Evolutionary conservation across 2,797 vertebrate species (phyloP), one percentile per base, ranked within the genome.

Genomic region (Harpagifer antarcticus): DNA sequence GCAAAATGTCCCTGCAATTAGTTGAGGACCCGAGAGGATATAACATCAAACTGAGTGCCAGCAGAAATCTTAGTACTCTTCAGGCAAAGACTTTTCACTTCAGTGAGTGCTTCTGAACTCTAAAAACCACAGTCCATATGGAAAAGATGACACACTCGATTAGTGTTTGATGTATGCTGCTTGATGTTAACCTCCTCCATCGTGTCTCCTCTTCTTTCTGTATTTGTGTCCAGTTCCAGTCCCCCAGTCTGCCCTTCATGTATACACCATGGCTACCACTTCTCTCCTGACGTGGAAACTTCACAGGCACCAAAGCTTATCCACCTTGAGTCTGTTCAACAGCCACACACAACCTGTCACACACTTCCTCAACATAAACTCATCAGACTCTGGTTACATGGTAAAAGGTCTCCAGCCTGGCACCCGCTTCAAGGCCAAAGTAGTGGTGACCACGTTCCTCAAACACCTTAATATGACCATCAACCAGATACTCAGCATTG

Each of bases 321-420:
- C 88, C 40, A 62, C 66, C 2, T 52, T 93, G 33, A 82, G 66
- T 74, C 68, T 94, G 1, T 68, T 78, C 68, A 72, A 90, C 79
- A 64, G 74, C n/a, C 64, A 67, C 63, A 67, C 70, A 49, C 63
- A 58, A 11, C 79, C 82, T 5, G 62, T 79, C 59, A 42, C 77
- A 9, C 70, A 79, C 14, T 33, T 48, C 59, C 60, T 86, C 27
- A 57, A 72, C 23, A 53, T 86, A n/a, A 82, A 77, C 53, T 75
- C 78, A 0, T 62, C 86, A 50, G 72, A 60, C 17, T 91, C 83
- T 65, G 88, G 81, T 66, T 94, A 93, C 84, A 73, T 79, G 8
- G 94, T 97, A 81, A 80, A 53, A 59, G 87, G 91, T 84, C 91
- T 99, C 78, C 90, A 77, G 65, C 94, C 96, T 37, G 94, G 90